phyloP scores from a whole-genome alignment of 2,888 invertebrate genomes.

The Plusia festucae region DNA sequence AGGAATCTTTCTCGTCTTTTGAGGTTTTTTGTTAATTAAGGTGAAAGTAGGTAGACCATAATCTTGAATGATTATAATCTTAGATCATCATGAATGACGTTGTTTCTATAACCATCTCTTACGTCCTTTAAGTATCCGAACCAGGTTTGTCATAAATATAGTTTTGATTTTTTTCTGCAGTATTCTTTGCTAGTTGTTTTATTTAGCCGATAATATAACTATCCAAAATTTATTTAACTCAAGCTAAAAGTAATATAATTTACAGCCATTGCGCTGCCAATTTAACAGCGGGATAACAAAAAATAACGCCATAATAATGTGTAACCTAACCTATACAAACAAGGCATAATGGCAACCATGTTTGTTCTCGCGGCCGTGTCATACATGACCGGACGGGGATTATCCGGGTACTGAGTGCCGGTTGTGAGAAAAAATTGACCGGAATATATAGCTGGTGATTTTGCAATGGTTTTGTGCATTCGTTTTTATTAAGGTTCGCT shows the following conservation, averaged over 20 bases:
- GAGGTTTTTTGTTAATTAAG: too few species aligned
- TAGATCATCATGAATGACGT: too few species aligned
- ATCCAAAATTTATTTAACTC: neutral
- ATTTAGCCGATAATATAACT: neutral
- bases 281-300: slow-evolving; percentile 63
- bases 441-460: slow-evolving; percentile 53
- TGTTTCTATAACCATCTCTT: too few species aligned
- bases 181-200: neutral
- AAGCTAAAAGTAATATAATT: slow-evolving; percentile 44
- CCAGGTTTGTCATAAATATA: too few species aligned
- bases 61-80: too few species aligned
- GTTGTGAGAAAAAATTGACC: slow-evolving; percentile 61
- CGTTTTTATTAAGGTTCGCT: slow-evolving; percentile 47
- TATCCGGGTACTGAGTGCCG: slow-evolving; percentile 68
- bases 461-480: slow-evolving; percentile 53
- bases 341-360: slow-evolving; percentile 75
- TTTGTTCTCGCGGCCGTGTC: slow-evolving; percentile 81
- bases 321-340: slow-evolving; percentile 85
- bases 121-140: too few species aligned
- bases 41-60: too few species aligned
- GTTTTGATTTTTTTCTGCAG: neutral
- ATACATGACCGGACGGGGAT: slow-evolving; percentile 78
- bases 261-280: slow-evolving; percentile 54
- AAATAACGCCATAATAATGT: slow-evolving; percentile 78
- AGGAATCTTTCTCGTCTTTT: slow-evolving; percentile 30